Base-by-base conservation (phyloP, 2,113 vertebrate genomes). In the Saccopteryx bilineata region DNA sequence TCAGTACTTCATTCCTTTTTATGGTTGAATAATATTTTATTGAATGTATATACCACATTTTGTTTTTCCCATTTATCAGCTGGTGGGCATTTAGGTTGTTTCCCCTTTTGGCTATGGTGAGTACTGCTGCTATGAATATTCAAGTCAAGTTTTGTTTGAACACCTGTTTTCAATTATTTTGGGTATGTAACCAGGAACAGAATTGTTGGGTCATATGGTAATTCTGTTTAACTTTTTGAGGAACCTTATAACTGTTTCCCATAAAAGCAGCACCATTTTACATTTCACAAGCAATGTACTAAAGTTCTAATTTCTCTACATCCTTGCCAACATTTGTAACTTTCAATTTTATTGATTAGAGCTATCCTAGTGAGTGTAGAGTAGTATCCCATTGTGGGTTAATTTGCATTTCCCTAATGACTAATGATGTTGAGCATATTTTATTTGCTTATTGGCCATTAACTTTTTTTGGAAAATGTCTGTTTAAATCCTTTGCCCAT, bases 191-290 rank as follows among this genome's bases (percentile, higher is more conserved):
- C 31, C 60, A 79, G 61, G 60, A 90, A 90, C 4, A 2, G 66
- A 78, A 79, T 26, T 79, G 28, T 24, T 61, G 54, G 46, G 65
- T 63, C 56, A 87, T 54, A 63, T 63, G 56, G 46, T 78, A 85
- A 79, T 76, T 90, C 39, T 78, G 19, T 68, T 94, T 71, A 94
- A 69, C 82, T 78, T 68, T 74, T 8, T 91, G 90, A 83, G 56
- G 68, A 63, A 28, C 28, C 58, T 24, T 17, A 69, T 65, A 83
- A 83, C 23, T 81, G 33, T 65, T 52, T 82, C 63, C 28, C 89
- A 86, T 15, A 91, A 21, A 82, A 56, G 68, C 5, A 74, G 46
- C 28, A 82, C 24, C 79, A 83, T 74, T 52, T 83, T 74, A 74
- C 46, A 74, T 65, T 33, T 48, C 31, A 83, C 17, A 11, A 74